Percentiles rank a stretch among this genome's conserved stretches.
Evolutionary conservation across 1,140 invertebrate genomes (phyloP).

Genomic region (Heliconius melpomene): DNA sequence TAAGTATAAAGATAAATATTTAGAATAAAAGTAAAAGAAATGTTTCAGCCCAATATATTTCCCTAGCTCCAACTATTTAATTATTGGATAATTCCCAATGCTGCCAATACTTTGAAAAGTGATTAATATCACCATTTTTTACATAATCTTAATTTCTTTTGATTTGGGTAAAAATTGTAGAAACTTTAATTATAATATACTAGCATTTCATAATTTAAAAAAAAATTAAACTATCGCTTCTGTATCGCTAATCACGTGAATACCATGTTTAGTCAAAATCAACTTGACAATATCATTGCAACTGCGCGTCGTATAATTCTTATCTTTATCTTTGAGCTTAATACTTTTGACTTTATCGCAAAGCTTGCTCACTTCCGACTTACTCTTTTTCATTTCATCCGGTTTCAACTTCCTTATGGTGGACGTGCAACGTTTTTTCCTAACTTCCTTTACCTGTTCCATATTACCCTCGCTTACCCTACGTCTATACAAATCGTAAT

Average conservation of each 20-base stretch:
- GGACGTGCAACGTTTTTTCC: slow-evolving; percentile 68
- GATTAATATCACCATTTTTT: too few species aligned
- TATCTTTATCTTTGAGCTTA: slow-evolving; percentile 62
- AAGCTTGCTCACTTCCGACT: slow-evolving; percentile 70
- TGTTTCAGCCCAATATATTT: too few species aligned
- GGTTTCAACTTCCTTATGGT: slow-evolving; percentile 67
- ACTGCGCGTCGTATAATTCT: slow-evolving; percentile 77
- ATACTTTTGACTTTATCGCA: slow-evolving; percentile 74
- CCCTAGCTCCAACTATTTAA: too few species aligned
- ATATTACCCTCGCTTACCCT: slow-evolving; percentile 70
- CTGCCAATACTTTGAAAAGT: too few species aligned
- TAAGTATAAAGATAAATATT: too few species aligned
- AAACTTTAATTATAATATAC: too few species aligned
- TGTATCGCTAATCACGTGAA: slow-evolving; percentile 88
- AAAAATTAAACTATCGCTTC: slow-evolving; percentile 85
- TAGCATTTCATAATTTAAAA: background rate
- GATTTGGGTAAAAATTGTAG: too few species aligned
- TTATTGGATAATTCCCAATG: too few species aligned
- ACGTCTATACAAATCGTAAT: slow-evolving; percentile 58
- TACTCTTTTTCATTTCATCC: slow-evolving; percentile 69
- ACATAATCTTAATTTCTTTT: too few species aligned
- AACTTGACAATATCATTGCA: slow-evolving; percentile 86
- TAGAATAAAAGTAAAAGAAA: too few species aligned
- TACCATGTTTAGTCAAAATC: slow-evolving; percentile 87
- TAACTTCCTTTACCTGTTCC: slow-evolving; percentile 35